Evolutionary conservation across 2,797 vertebrate species (phyloP), one percentile per base, ranked within the genome.

Genomic region (Choloepus didactylus): DNA sequence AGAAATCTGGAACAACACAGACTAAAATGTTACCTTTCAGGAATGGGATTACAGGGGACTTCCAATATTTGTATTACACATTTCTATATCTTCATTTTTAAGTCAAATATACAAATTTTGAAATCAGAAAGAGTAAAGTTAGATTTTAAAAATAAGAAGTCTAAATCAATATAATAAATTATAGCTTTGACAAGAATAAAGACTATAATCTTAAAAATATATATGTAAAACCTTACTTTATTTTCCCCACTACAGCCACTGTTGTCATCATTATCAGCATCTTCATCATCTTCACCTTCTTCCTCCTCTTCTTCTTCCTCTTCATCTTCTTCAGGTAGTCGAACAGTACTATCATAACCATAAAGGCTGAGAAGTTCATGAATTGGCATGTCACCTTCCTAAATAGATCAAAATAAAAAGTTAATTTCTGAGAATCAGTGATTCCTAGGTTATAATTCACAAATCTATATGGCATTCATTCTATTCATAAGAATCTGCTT

Each of bases 351-450:
- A 6, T 99, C 99, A 83, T 99, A 99, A 94, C 99, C 99, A 2
- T 99, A 99, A 87, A 99, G 98, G 97, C 99, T 99, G 85, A 99
- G 98, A 72, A 99, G 98, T 97, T 99, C 99, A 95, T 99, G 99
- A 98, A 99, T 99, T 80, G 99, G 99, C 99, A 99, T 99, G 89
- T 99, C 99, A 2, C 99, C 99, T 94, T 99, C 99, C 99, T 99
- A 96, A 94, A 89, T 0, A 97, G n/a, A 96, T 19, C 73, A 95
- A 93, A 95, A 84, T 49, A 49, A 94, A 90, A 97, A 79, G 66
- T 93, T 31, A 84, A 51, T 85, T 64, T 95, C 87, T 70, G 35
- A 35, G 66, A 94, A 38, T 73, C 90, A 80, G 29, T 86, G 49
- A 46, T 75, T 81, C 75, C 38, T 79, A 85, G 18, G 9, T 29